Conservation (phyloP, 2,888 invertebrate species). For the Heterodera filipjevi region DNA sequence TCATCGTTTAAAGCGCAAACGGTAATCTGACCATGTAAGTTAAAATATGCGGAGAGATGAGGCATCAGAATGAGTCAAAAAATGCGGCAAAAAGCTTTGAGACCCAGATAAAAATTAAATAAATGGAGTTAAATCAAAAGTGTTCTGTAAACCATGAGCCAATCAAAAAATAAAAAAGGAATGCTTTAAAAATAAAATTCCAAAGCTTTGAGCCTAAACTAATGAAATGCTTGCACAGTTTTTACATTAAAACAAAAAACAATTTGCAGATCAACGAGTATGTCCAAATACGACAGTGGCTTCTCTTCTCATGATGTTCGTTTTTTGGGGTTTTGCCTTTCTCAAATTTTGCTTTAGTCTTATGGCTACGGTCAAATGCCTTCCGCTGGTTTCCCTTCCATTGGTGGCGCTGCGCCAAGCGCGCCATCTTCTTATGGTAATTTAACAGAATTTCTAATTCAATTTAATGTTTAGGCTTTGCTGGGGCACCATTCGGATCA, state of each 20-base stretch:
- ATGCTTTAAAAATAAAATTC: neutral
- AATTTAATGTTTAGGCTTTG: neutral
- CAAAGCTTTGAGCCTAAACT: conserved; percentile 4
- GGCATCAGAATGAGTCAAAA: neutral
- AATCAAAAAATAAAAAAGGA: neutral
- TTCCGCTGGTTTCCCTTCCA: neutral
- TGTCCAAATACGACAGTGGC: neutral
- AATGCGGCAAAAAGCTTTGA: conserved; percentile 8
- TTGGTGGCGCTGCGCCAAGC: neutral
- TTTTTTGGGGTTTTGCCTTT: neutral
- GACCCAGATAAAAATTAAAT: too few species aligned
- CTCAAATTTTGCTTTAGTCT: neutral
- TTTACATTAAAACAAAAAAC: too few species aligned
- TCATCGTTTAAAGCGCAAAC: conserved; percentile 12
- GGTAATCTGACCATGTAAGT: conserved; percentile 16
- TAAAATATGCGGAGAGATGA: neutral
- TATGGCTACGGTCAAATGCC: neutral
- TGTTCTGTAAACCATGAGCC: too few species aligned
- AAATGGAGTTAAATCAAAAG: too few species aligned
- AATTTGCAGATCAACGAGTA: neutral
- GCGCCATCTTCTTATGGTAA: neutral
- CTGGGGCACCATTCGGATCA: neutral
- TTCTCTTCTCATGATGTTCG: neutral
- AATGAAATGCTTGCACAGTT: too few species aligned
- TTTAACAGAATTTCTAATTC: neutral